phyloP scores from a whole-genome alignment of 1,140 invertebrate genomes.

The Eufriesea mexicana region DNA sequence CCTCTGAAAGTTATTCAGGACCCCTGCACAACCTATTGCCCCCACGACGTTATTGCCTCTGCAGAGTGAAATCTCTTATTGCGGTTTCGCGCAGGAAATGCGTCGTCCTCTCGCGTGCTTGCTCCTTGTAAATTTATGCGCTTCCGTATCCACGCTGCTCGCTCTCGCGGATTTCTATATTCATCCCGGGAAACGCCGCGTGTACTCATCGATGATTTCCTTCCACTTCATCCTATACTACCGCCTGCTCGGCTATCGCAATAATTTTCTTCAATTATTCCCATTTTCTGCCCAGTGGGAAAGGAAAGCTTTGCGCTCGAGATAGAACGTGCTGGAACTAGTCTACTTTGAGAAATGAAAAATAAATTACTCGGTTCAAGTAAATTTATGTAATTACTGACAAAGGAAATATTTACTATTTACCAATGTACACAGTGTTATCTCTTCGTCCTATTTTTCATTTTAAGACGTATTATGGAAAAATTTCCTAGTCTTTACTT shows the following conservation, averaged over 20 bases:
- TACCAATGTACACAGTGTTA: too few relatives aligned
- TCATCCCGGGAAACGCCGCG: not conserved
- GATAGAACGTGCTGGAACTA: too few relatives aligned
- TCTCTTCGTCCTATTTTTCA: too few relatives aligned
- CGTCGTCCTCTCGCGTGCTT: not conserved
- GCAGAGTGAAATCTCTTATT: constrained; percentile 33
- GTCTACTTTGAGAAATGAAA: too few relatives aligned
- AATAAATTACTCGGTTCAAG: too few relatives aligned
- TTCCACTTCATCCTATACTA: not conserved
- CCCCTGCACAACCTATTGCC: constrained; percentile 47
- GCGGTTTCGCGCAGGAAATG: constrained; percentile 52
- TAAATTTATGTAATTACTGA: too few relatives aligned
- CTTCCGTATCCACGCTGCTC: constrained; percentile 21
- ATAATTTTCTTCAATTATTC: not conserved
- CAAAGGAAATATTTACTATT: too few relatives aligned
- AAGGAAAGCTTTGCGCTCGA: too few relatives aligned
- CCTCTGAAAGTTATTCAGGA: constrained; percentile 54
- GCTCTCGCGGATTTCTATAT: not conserved
- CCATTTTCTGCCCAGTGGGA: too few relatives aligned
- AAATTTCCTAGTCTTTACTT: too few relatives aligned
- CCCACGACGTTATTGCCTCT: constrained; percentile 35
- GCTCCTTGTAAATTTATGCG: constrained; percentile 19
- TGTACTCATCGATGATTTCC: not conserved
- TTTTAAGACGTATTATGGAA: too few relatives aligned
- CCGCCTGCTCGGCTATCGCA: not conserved